phyloP scores from a whole-genome alignment of 2,113 vertebrate genomes.

The Hypomesus transpacificus region DNA sequence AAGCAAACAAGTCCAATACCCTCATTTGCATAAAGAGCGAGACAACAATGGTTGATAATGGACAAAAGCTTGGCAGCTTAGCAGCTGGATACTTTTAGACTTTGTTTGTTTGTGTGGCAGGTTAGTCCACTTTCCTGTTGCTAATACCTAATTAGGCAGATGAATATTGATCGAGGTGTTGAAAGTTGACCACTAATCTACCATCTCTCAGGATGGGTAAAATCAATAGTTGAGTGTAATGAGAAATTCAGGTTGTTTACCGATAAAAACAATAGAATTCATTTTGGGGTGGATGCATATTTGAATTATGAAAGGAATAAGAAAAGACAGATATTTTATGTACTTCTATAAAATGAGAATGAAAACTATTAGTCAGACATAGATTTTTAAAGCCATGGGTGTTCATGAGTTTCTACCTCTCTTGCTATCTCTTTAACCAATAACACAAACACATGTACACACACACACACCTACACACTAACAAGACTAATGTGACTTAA shows the following conservation, averaged over 20 bases:
- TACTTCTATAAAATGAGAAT: too few relatives aligned
- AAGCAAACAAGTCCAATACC: constrained; percentile 16
- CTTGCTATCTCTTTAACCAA: neutral
- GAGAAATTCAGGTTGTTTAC: constrained; percentile 54
- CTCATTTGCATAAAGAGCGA: constrained; percentile 39
- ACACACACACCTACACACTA: constrained; percentile 10
- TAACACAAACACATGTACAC: neutral
- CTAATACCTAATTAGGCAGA: constrained; percentile 74
- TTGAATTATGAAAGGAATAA: constrained; percentile 27
- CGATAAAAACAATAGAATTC: constrained; percentile 55
- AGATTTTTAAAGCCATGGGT: too few relatives aligned
- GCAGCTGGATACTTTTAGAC: constrained; percentile 32
- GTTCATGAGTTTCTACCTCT: too few relatives aligned
- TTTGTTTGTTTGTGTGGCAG: constrained; percentile 58
- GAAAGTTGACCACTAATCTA: constrained; percentile 72
- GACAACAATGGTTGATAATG: constrained; percentile 38
- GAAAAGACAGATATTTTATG: neutral
- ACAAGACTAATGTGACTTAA: constrained; percentile 60
- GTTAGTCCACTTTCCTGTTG: constrained; percentile 62
- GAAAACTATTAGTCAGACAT: too few relatives aligned
- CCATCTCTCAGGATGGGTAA: constrained; percentile 50
- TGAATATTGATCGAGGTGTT: constrained; percentile 72
- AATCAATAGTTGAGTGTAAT: constrained; percentile 65
- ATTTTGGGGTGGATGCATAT: constrained; percentile 50
- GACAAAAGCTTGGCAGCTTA: constrained; percentile 4